phyloP scores from a whole-genome alignment of 2,113 vertebrate species.

The Corydoras maculifer region DNA sequence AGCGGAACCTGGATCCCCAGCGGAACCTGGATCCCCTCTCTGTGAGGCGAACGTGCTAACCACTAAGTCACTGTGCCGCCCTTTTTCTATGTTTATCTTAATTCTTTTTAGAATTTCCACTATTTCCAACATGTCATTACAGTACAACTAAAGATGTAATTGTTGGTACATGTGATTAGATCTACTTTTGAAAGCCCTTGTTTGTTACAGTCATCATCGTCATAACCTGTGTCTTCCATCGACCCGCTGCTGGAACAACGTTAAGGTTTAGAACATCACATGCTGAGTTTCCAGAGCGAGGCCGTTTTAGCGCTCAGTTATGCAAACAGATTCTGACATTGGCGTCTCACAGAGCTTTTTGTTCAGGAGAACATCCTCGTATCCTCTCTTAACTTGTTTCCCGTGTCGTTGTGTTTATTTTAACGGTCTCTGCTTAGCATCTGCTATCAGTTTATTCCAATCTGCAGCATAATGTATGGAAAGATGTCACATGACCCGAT shows the following conservation, averaged over 20 bases:
- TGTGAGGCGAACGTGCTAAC: too few species aligned
- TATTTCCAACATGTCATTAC: too few species aligned
- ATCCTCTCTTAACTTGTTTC: slow-evolving; percentile 13
- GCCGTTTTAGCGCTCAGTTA: background rate
- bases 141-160: too few species aligned
- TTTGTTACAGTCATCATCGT: too few species aligned
- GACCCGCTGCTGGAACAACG: background rate
- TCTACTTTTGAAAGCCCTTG: too few species aligned
- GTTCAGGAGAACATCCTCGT: background rate
- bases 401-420: slow-evolving; percentile 19
- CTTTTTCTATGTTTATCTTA: too few species aligned
- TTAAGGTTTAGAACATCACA: background rate
- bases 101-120: too few species aligned
- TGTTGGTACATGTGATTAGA: too few species aligned
- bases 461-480: background rate
- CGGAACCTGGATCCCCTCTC: too few species aligned
- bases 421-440: slow-evolving; percentile 22
- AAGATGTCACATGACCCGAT: background rate
- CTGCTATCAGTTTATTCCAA: background rate
- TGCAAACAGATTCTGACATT: slow-evolving; percentile 31
- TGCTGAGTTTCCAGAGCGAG: background rate
- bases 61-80: too few species aligned
- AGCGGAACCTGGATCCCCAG: too few species aligned
- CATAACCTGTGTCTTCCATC: too few species aligned
- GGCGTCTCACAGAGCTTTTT: slow-evolving; percentile 8